Evolutionary conservation across 1,140 invertebrate species (phyloP).

Genomic region (Drosophila repletoides): DNA sequence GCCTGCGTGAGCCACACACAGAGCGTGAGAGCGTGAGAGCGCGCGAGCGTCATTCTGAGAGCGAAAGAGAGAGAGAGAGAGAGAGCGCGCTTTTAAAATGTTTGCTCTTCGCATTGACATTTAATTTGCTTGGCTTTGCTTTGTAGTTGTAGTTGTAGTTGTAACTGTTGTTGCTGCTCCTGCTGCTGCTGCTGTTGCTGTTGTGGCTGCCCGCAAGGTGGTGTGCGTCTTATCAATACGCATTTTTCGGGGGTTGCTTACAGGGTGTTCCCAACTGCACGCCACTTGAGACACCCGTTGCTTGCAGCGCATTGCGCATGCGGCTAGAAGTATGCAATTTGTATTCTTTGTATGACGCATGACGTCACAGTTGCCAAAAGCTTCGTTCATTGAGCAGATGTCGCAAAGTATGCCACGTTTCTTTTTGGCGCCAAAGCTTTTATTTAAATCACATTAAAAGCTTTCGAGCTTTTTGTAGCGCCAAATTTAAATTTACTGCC

Average conservation of each 20-base stretch:
- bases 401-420: neutral
- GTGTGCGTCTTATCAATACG: conserved; percentile 22
- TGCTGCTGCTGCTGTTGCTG: conserved; percentile 9
- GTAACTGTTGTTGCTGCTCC: conserved; percentile 6
- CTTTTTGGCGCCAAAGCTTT: neutral
- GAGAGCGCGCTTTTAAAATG: neutral
- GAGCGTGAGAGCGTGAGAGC: conserved; percentile 1
- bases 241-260: conserved; percentile 36
- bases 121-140: conserved; percentile 34
- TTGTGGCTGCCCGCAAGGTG: conserved; percentile 9
- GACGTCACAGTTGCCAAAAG: neutral
- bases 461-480: neutral
- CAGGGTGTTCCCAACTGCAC: conserved; percentile 12
- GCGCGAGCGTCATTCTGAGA: no score
- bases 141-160: conserved; percentile 29
- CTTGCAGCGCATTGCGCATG: neutral
- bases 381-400: neutral
- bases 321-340: neutral
- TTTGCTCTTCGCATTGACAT: conserved; percentile 52
- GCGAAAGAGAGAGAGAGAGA: neutral
- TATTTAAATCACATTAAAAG: neutral
- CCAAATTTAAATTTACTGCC: neutral
- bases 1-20: neutral
- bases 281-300: conserved; percentile 1
- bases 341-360: neutral